Evolutionary conservation across 2,113 vertebrate genomes (phyloP), one percentile per base, ranked within the genome.

Genomic region (Corvus cornix): DNA sequence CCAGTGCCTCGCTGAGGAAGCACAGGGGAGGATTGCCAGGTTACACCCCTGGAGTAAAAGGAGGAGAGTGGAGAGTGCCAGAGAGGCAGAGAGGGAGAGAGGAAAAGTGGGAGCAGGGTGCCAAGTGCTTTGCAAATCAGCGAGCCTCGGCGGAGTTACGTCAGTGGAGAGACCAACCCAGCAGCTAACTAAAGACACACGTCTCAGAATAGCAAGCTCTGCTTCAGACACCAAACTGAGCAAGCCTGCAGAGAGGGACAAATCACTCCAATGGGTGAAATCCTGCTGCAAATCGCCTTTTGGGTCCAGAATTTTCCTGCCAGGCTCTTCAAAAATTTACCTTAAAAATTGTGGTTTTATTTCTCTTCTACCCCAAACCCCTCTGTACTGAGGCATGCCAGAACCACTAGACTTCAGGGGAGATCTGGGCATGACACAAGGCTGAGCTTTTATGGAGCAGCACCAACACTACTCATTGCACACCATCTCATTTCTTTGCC

Each of bases 61-160:
- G 12, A 77, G 62, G 59, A 53, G 78, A 78, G 52, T 2, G 19
- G 11, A 81, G 87, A 28, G 10, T 53, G 72, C 17, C 76, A 86
- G 59, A 69, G 48, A 89, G 28, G 27, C 48, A 64, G 49, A 70
- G 60, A 43, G 30, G 21, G 49, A 79, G 44, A 62, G 19, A 80
- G 49, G 49, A 44, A 85, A 94, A 49, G 46, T 9, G 10, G 46
- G 37, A 92, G 23, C 22, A 63, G 62, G 28, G 70, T 2, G 44
- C 81, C 92, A 93, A 89, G 58, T 60, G 69, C 56, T 87, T 31
- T 84, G 39, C 52, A 78, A 48, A 74, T 24, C 92, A 73, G 49
- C 4, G 2, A 52, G n/a, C 62, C 84, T 76, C 35, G 2, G 70
- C 53, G 67, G 90, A 69, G 78, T 87, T 85, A 72, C 9, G 0